Conservation (phyloP, 1,140 invertebrate genomes). For the Drosophila elegans region DNA sequence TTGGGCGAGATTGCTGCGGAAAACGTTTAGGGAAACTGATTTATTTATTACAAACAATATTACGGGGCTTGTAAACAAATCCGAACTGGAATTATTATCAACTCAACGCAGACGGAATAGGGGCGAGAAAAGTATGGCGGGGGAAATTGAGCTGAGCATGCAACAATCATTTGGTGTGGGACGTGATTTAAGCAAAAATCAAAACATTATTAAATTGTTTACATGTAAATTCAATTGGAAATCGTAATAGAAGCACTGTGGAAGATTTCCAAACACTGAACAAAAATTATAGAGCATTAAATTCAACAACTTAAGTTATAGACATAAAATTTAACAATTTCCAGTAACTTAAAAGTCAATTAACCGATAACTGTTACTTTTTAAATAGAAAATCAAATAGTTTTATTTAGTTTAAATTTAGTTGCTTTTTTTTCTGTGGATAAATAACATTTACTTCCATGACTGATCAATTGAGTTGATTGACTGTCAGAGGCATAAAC, state of each 20-base stretch:
- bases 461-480: slow-evolving; percentile 8
- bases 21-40: slow-evolving; percentile 66
- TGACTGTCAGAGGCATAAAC: neutral
- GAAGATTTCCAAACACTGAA: slow-evolving; percentile 25
- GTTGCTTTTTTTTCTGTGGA: neutral
- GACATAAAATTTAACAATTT: neutral
- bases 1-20: slow-evolving; percentile 28
- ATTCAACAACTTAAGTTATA: neutral
- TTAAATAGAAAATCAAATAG: no score
- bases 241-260: slow-evolving; percentile 12
- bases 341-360: no score
- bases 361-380: no score
- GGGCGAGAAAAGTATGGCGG: neutral
- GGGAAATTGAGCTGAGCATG: slow-evolving; percentile 10
- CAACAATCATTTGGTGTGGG: slow-evolving; percentile 33
- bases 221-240: slow-evolving; percentile 34
- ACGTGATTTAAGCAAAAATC: slow-evolving; percentile 53
- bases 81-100: slow-evolving; percentile 57
- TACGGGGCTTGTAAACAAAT: slow-evolving; percentile 61
- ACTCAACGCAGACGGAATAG: neutral
- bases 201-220: slow-evolving; percentile 49
- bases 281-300: neutral
- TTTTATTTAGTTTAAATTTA: no score
- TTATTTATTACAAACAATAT: slow-evolving; percentile 75
- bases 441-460: neutral